Percentiles rank a stretch among this genome's conserved stretches.
phyloP scores from a whole-genome alignment of 2,113 vertebrate genomes.

The Dendropsophus ebraccatus region DNA sequence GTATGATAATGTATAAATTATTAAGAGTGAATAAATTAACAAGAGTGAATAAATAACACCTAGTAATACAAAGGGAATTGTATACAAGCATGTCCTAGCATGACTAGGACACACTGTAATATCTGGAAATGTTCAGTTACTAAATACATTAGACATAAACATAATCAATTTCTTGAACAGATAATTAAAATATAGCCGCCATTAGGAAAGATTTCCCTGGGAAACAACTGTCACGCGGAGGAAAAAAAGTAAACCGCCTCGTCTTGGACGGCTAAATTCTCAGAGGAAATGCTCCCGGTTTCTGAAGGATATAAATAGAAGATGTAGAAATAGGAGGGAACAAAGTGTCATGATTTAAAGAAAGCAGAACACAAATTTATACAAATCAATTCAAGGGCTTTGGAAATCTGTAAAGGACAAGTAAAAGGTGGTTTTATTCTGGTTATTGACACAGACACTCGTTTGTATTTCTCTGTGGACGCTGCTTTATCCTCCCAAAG shows the following conservation, averaged over 20 bases:
- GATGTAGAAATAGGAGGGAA: constrained; percentile 13
- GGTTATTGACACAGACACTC: background rate
- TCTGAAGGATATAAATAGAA: constrained; percentile 43
- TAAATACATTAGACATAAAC: background rate
- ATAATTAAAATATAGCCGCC: constrained; percentile 39
- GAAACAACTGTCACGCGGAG: constrained; percentile 23
- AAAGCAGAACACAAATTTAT: constrained; percentile 15
- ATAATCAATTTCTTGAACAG: constrained; percentile 6
- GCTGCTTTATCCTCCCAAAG: background rate
- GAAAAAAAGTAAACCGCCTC: constrained; percentile 40
- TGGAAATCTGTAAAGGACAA: background rate
- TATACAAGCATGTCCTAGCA: background rate
- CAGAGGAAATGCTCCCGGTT: constrained; percentile 41
- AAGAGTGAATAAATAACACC: background rate
- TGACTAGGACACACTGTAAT: background rate
- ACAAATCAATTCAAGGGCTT: background rate
- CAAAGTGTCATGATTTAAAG: constrained; percentile 9
- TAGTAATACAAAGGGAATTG: background rate
- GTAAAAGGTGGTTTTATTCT: background rate
- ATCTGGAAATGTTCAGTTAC: background rate
- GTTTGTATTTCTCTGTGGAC: background rate
- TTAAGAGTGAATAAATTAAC: background rate
- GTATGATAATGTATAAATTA: background rate
- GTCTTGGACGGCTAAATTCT: constrained; percentile 37
- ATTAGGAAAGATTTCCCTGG: constrained; percentile 40